These are phyloP conservation scores for Ranitomeya variabilis DNA, from an alignment of 2,113 vertebrate genomes.

Conservation along the genomic window DNA sequence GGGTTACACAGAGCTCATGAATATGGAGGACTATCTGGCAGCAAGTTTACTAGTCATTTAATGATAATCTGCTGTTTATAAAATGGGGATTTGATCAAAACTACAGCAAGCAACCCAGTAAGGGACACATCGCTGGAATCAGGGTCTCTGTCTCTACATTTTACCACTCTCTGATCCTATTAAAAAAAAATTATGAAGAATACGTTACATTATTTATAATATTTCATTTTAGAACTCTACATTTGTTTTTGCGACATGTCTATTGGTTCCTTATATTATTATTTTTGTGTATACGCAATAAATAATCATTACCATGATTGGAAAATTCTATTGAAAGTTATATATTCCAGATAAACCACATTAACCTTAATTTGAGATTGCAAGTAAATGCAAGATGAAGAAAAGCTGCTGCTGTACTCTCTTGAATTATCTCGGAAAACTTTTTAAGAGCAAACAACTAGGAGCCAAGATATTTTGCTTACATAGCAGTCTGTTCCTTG, in stretches of 20 bases:
- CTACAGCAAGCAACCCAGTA: no score
- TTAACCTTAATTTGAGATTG: slow-evolving; percentile 20
- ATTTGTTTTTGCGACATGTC: not conserved
- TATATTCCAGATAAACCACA: not conserved
- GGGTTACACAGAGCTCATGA: no score
- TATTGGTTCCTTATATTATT: not conserved
- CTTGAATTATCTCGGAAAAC: slow-evolving; percentile 44
- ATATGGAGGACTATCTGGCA: no score
- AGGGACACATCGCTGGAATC: no score
- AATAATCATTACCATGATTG: not conserved
- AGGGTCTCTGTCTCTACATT: no score
- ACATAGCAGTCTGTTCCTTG: slow-evolving; percentile 52
- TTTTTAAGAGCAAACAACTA: slow-evolving; percentile 52
- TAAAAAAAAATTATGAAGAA: no score
- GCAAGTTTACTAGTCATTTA: no score
- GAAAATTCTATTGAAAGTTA: not conserved
- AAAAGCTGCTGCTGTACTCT: slow-evolving; percentile 37
- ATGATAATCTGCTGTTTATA: no score
- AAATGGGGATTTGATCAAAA: no score
- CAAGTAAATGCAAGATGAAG: slow-evolving; percentile 8
- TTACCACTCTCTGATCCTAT: no score
- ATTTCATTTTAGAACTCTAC: not conserved
- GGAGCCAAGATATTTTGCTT: slow-evolving; percentile 55
- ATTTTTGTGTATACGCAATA: not conserved
- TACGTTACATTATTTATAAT: not conserved